Conservation (phyloP, 2,888 invertebrate species). For the Hipparchia sbordonii region DNA sequence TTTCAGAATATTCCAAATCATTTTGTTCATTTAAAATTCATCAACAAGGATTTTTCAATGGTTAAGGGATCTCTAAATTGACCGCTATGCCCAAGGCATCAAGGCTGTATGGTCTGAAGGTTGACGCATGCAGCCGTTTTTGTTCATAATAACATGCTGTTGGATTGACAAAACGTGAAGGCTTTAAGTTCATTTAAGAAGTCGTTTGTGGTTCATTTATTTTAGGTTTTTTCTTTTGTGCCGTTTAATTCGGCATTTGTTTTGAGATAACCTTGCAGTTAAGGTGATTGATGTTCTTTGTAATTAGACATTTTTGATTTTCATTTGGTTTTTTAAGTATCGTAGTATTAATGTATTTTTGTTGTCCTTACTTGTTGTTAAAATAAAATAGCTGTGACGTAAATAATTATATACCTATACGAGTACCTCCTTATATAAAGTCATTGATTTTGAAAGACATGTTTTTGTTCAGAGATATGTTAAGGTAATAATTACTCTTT, state of each 20-base stretch:
- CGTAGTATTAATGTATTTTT: no score
- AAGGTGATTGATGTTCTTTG: conserved; percentile 11
- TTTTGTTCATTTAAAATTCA: no score
- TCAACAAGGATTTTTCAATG: conserved; percentile 17
- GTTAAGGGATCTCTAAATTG: conserved; percentile 46
- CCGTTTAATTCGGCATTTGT: conserved; percentile 37
- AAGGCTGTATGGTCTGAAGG: conserved; percentile 46
- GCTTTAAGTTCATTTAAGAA: conserved; percentile 50
- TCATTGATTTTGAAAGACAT: no score
- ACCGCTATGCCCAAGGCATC: conserved; percentile 54
- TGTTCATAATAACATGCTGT: conserved; percentile 57
- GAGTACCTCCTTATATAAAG: no score
- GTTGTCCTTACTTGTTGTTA: no score
- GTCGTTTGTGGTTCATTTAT: conserved; percentile 50
- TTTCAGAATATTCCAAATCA: no score
- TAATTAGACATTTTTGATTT: conserved; percentile 1
- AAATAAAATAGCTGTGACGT: no score
- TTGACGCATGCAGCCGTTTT: conserved; percentile 50
- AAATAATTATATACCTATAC: no score
- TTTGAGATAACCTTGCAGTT: conserved; percentile 38
- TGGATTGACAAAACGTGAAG: conserved; percentile 62
- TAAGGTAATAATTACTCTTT: no score
- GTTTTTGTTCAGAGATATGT: no score
- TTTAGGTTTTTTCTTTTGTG: conserved; percentile 35
- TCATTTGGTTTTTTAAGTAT: not conserved